Percentiles rank a stretch among this genome's conserved stretches.
phyloP scores from a whole-genome alignment of 1,140 invertebrate genomes.

The Drosophila suzukii region DNA sequence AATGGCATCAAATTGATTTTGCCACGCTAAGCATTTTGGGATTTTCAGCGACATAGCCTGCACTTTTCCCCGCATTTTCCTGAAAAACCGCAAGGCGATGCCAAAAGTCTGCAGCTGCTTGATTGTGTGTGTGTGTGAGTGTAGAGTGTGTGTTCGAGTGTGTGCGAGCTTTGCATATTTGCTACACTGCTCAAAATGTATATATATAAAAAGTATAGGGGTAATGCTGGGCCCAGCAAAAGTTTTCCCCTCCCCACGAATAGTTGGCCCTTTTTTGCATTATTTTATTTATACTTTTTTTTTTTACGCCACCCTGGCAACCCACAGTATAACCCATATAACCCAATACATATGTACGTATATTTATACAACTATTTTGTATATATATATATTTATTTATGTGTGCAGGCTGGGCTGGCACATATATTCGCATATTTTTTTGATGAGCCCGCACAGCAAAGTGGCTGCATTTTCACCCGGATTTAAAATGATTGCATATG shows the following conservation, averaged over 20 bases:
- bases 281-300: slow-evolving; percentile 50
- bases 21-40: slow-evolving; percentile 70
- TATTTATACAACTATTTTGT: slow-evolving; percentile 11
- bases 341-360: slow-evolving; percentile 14
- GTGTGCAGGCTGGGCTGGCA: slow-evolving; percentile 7
- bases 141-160: not conserved
- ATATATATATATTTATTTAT: slow-evolving; percentile 11
- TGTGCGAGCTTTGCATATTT: slow-evolving; percentile 59
- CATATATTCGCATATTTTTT: slow-evolving; percentile 51
- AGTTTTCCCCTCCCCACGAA: not conserved
- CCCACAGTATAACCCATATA: slow-evolving; percentile 21
- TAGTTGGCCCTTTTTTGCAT: slow-evolving; percentile 34
- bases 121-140: slow-evolving; percentile 7
- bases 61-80: slow-evolving; percentile 3
- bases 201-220: not conserved
- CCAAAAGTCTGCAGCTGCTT: slow-evolving; percentile 20
- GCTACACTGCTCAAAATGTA: slow-evolving; percentile 15
- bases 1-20: slow-evolving; percentile 79
- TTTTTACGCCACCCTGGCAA: slow-evolving; percentile 2
- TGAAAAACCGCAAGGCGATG: slow-evolving; percentile 18
- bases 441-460: slow-evolving; percentile 59
- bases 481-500: slow-evolving; percentile 67
- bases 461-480: slow-evolving; percentile 56
- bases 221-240: not conserved
- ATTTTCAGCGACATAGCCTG: slow-evolving; percentile 39